Evolutionary conservation across 2,797 vertebrate species (phyloP), one percentile per base, ranked within the genome.

Genomic region (Microhierax caerulescens): DNA sequence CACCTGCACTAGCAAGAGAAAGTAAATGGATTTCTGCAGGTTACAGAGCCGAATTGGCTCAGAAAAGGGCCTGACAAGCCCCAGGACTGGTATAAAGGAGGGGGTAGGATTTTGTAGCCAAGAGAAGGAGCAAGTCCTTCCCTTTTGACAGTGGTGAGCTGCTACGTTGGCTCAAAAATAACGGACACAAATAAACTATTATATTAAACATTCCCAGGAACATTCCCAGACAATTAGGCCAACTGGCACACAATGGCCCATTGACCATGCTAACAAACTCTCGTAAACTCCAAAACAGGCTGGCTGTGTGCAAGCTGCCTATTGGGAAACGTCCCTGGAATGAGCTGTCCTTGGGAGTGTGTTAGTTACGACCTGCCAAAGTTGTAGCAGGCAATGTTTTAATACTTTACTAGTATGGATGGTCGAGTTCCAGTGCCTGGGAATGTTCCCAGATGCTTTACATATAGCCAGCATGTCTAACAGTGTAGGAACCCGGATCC

Each of bases 121-220:
- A 81, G 53, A 83, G 19, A 77, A 81, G 30, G 41, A 92, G 41
- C 28, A 92, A 64, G 69, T 88, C 21, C 15, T 78, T 4, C 47
- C 13, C 20, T 84, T 90, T 81, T 61, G 73, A 72, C n/a, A 59
- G 13, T 63, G 50, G 34, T 73, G 63, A 86, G 39, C 28, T 92
- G 48, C 50, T 92, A 65, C 17, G 28, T 18, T 78, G 57, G 11
- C 53, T 92, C 65, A 81, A 75, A 95, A 92, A 78, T 73, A 72
- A 65, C 21, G 22, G 84, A 17, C 39, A 89, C 54, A 89, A 93
- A 92, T 86, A 92, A 93, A 88, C 30, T 39, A 34, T 65, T 81
- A 69, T 81, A 90, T 94, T 92, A 81, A 94, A 83, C 60, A 83
- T 91, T 93, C 72, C 72, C 87, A 90, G 84, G 64, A 96, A 97